Conservation (phyloP, 2,888 invertebrate genomes). For the Drosophila demipolita region DNA sequence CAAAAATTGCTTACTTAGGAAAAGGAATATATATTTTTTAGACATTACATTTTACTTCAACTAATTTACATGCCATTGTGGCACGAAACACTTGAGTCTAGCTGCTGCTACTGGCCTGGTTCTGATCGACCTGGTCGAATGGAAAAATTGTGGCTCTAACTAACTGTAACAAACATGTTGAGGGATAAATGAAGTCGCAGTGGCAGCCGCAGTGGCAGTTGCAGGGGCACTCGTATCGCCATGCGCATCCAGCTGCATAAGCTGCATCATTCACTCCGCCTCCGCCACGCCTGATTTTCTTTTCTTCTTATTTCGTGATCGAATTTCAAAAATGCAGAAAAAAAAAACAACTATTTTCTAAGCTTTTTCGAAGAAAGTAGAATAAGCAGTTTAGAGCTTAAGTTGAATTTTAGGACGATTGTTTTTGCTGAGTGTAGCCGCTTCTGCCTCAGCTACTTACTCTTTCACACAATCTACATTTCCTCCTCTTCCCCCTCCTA, state of each 20-base stretch:
- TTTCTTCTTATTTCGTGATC: not conserved
- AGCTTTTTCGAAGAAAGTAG: not conserved
- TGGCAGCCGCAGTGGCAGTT: not conserved
- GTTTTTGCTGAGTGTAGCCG: not conserved
- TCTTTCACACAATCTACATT: not conserved
- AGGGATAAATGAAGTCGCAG: slow-evolving; percentile 22
- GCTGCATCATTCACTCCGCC: not conserved
- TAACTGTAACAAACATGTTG: not conserved
- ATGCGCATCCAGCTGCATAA: slow-evolving; percentile 12
- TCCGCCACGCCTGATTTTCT: not conserved
- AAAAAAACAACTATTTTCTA: not conserved
- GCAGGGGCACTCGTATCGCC: slow-evolving; percentile 16
- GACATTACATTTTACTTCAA: too few relatives aligned
- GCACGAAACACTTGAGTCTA: not conserved
- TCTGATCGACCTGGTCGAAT: slow-evolving; percentile 2
- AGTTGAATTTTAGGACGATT: not conserved
- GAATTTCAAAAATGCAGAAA: not conserved
- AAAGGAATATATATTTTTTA: not conserved
- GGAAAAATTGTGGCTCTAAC: slow-evolving; percentile 18
- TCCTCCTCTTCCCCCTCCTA: not conserved
- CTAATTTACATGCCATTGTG: not conserved
- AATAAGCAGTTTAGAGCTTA: not conserved
- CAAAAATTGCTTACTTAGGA: not conserved
- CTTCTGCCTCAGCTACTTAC: not conserved
- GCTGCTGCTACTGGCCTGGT: slow-evolving; percentile 21